phyloP scores from a whole-genome alignment of 2,113 vertebrate species.

The Machaerirhynchus nigripectus region DNA sequence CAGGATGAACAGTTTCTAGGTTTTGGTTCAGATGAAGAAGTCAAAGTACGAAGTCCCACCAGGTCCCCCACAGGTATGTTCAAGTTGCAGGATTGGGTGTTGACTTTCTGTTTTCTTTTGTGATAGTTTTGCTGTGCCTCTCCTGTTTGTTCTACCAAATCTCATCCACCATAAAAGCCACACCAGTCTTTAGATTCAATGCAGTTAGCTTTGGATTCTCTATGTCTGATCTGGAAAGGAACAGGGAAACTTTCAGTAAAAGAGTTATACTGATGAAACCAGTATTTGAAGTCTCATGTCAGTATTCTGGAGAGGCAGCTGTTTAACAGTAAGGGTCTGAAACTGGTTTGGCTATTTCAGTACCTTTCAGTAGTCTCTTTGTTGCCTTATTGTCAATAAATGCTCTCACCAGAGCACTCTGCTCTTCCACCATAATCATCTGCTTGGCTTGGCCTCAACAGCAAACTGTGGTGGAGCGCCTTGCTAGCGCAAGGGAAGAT shows the following conservation, averaged over 20 bases:
- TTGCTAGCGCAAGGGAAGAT: background rate
- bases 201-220: background rate
- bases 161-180: background rate
- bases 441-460: background rate
- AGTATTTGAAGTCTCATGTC: background rate
- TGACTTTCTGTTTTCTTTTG: background rate
- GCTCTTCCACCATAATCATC: background rate
- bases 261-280: background rate
- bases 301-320: background rate
- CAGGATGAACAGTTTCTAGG: conserved; percentile 95
- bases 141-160: background rate
- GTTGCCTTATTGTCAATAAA: background rate
- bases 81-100: background rate
- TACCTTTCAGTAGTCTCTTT: background rate
- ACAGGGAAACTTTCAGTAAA: background rate
- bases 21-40: conserved; percentile 89
- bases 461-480: background rate
- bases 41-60: conserved; percentile 86
- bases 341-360: background rate
- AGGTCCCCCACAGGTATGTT: conserved; percentile 82
- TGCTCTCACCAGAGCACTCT: background rate
- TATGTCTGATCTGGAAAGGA: background rate
- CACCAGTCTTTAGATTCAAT: background rate
- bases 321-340: background rate
- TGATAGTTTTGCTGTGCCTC: background rate